A percentile compares a stretch with the other conserved stretches of the same genome.
Evolutionary conservation across 2,888 invertebrate genomes (phyloP).

Genomic region (Spisula solida): DNA sequence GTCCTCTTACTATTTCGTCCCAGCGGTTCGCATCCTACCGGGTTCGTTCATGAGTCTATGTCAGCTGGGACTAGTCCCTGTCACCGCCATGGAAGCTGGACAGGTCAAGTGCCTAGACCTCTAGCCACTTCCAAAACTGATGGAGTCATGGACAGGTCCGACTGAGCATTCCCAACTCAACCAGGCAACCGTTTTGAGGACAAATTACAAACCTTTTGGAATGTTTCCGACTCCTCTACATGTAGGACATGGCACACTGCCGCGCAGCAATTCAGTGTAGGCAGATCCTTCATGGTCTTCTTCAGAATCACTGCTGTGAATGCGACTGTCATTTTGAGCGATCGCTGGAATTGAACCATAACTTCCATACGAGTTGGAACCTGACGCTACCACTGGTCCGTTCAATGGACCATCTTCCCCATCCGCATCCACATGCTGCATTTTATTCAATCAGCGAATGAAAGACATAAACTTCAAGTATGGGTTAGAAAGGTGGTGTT

Average conservation of each 20-base stretch:
- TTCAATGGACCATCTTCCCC: neutral
- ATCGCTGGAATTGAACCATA: neutral
- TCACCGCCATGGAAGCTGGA: too few relatives aligned
- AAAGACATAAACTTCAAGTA: neutral
- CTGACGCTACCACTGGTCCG: neutral
- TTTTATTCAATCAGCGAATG: neutral
- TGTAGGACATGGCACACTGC: constrained; percentile 87
- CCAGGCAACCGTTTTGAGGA: too few relatives aligned
- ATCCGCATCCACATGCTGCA: neutral
- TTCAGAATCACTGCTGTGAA: constrained; percentile 7
- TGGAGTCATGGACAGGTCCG: too few relatives aligned
- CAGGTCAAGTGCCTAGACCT: too few relatives aligned
- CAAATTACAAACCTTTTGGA: constrained; percentile 87
- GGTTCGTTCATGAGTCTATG: too few relatives aligned
- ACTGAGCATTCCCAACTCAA: too few relatives aligned
- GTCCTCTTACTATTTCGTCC: too few relatives aligned
- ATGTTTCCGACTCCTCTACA: constrained; percentile 87
- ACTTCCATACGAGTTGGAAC: too few relatives aligned
- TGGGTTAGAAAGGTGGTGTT: too few relatives aligned
- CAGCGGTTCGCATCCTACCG: too few relatives aligned
- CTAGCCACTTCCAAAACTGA: too few relatives aligned
- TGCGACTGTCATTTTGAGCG: neutral
- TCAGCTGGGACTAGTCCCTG: too few relatives aligned
- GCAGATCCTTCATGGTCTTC: constrained; percentile 56
- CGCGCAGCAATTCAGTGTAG: constrained; percentile 87